Base-by-base conservation (phyloP, 2,888 invertebrate species). In the Serripes groenlandicus region DNA sequence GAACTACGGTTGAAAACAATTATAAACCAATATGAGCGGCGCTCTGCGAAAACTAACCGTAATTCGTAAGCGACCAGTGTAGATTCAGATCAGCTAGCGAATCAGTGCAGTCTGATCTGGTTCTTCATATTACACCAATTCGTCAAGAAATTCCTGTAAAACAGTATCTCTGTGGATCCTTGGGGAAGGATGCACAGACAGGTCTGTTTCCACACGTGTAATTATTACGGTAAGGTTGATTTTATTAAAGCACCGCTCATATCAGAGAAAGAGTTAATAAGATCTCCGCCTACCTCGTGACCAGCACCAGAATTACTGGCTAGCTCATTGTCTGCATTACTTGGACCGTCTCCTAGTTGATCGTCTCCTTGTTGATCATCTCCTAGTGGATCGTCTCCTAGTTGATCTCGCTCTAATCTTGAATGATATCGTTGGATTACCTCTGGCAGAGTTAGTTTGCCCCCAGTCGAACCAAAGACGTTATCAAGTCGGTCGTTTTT, bases 381-480 rank as follows among this genome's bases (percentile, higher is more conserved):
- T 71, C 34, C 30, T 4, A 32, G n/a, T 42, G 35, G 28, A 9
- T 80, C 73, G 60, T 73, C 80, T 18, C 4, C 42, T 34, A 62
- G 28, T 37, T 56, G 32, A 21, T 54, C n/a, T 11, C 1, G 15
- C 26, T 56, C 58, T 7, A 70, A 52, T 37, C 60, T 42, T n/a
- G 79, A 76, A 34, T 91, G 87, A 72, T 92, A 92, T 28, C 87
- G 84, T 28, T 75, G 80, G 11, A 94, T 92, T 11, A 93, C 89
- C 71, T 93, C 93, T 42, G 85, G 85, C 28, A 94, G 92, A 1
- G 93, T 94, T 30, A 87, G 58, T 23, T 90, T 89, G 66, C 92
- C 90, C 18, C 94, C 94, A 0, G 92, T 90, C 1, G 94, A 94
- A 3, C 95, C 95, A 91, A 95, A 95, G 3, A 95, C 93, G 66